A percentile compares a stretch with the other conserved stretches of the same genome.
Evolutionary conservation across 2,113 vertebrate genomes (phyloP).

Genomic region (Zeus faber): DNA sequence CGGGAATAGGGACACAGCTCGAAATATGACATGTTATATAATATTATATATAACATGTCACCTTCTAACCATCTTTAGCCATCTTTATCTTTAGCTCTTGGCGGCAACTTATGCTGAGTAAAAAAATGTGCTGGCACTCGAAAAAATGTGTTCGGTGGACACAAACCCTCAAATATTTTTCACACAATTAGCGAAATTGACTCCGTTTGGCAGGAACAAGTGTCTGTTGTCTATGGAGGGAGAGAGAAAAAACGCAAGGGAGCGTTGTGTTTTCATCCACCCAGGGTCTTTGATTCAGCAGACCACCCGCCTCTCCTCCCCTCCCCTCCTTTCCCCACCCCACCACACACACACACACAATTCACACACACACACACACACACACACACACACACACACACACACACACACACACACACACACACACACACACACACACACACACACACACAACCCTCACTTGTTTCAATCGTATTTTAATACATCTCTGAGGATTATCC

Average conservation of each 20-base stretch:
- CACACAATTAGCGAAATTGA: no score
- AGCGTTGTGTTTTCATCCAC: not conserved
- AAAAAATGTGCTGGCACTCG: no score
- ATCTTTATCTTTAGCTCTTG: no score
- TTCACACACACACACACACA: not conserved
- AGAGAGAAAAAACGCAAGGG: not conserved
- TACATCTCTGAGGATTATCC: conserved; percentile 39
- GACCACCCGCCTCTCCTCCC: not conserved
- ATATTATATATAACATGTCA: no score
- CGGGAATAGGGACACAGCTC: no score
- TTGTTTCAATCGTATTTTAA: conserved; percentile 12
- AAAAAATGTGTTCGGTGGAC: no score
- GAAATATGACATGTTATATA: no score
- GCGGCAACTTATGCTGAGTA: no score
- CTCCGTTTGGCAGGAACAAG: no score
- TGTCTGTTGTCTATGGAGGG: no score
- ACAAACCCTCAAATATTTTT: no score
- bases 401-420: not conserved
- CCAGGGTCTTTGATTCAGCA: not conserved
- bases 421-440: not conserved
- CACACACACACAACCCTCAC: not conserved
- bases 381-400: not conserved
- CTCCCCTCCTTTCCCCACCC: not conserved
- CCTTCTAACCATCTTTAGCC: no score
- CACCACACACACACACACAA: not conserved